Conservation (phyloP, 2,888 invertebrate species). For the Pterostichus niger region DNA sequence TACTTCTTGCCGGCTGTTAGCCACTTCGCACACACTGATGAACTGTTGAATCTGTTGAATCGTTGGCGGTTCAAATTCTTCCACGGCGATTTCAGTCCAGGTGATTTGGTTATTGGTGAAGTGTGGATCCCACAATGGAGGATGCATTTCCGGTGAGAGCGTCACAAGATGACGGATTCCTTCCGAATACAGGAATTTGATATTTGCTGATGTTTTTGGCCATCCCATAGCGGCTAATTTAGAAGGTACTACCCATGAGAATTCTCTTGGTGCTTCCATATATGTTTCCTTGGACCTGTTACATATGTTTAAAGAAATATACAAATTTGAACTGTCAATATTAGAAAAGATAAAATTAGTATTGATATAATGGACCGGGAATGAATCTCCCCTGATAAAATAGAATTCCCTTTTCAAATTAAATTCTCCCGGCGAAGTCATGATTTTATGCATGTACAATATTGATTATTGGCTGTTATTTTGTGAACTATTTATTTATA, state of each 20-base stretch:
- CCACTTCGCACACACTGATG: constrained; percentile 82
- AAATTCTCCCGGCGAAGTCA: too few species aligned
- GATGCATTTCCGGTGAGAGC: constrained; percentile 83
- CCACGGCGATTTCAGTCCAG: constrained; percentile 82
- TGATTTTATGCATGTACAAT: too few species aligned
- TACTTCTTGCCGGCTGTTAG: constrained; percentile 81
- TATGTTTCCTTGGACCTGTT: constrained; percentile 76
- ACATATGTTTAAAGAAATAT: too few species aligned
- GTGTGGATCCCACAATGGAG: constrained; percentile 80
- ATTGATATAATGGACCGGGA: too few species aligned
- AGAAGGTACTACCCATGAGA: constrained; percentile 85
- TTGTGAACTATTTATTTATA: too few species aligned
- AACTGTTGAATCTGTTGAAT: constrained; percentile 84
- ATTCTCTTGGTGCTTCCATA: constrained; percentile 82
- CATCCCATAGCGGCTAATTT: constrained; percentile 85
- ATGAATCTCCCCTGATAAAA: too few species aligned
- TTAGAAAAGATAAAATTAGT: too few species aligned
- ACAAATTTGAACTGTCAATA: too few species aligned
- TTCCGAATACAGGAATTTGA: constrained; percentile 81
- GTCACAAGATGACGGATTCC: constrained; percentile 84
- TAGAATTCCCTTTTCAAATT: too few species aligned
- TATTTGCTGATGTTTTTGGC: constrained; percentile 81
- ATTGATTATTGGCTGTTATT: too few species aligned
- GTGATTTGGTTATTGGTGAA: constrained; percentile 75
- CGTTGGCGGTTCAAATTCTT: constrained; percentile 85